Evolutionary conservation across 2,797 vertebrate species (phyloP).

Genomic region (Gallinago nigripennis): DNA sequence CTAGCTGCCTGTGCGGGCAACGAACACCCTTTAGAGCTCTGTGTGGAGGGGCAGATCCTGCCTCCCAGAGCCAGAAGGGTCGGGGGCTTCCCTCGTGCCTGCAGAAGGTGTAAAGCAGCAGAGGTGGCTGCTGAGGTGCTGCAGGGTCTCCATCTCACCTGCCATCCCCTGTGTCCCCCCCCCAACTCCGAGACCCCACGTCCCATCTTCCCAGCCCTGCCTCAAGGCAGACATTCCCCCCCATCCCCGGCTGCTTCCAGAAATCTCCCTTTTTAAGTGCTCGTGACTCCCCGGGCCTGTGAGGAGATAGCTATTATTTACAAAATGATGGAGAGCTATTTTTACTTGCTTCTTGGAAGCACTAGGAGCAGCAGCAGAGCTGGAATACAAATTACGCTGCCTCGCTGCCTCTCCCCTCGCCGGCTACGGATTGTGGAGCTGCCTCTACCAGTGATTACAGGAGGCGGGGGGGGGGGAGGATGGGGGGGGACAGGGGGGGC

Average conservation of each 20-base stretch:
- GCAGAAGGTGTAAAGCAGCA: not conserved
- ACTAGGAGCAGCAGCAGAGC: slow-evolving; percentile 2
- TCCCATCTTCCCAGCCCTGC: not conserved
- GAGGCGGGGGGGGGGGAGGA: not conserved
- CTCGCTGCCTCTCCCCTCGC: not conserved
- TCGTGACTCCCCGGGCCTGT: not conserved
- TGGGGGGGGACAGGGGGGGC: not conserved
- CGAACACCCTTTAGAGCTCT: not conserved
- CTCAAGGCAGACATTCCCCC: not conserved
- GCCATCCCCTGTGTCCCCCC: too few species aligned
- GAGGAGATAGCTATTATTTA: slow-evolving; percentile 59
- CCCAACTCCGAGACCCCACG: rapidly evolving
- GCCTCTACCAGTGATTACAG: not conserved
- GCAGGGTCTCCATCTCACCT: not conserved
- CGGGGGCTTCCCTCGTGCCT: rapidly evolving
- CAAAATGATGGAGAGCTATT: slow-evolving; percentile 62
- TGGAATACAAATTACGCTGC: slow-evolving; percentile 25
- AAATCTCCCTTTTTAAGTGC: not conserved
- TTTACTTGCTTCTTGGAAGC: slow-evolving; percentile 60
- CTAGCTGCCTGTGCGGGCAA: not conserved
- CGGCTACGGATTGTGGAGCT: not conserved
- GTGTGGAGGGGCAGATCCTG: not conserved
- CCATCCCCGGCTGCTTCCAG: not conserved
- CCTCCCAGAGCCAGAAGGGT: not conserved
- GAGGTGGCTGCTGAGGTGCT: not conserved